These are phyloP conservation scores for Cryptotermes secundus DNA, from an alignment of 1,140 invertebrate genomes.

Conservation along the genomic window DNA sequence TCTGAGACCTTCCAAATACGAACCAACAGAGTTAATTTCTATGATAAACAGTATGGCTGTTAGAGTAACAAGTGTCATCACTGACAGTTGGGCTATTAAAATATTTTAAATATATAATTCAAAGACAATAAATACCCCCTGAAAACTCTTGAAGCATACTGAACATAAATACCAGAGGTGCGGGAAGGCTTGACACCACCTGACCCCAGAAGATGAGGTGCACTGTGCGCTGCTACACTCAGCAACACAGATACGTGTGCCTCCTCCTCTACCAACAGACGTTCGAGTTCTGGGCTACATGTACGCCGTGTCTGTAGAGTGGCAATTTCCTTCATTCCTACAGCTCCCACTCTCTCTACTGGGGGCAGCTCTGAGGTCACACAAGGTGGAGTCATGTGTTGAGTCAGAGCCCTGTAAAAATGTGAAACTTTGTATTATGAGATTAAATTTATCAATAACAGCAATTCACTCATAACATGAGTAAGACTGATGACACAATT, in stretches of 20 bases:
- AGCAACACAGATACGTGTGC: conserved; percentile 24
- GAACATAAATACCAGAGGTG: conserved; percentile 13
- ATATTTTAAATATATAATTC: too few relatives aligned
- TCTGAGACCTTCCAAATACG: too few relatives aligned
- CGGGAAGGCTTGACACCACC: conserved; percentile 22
- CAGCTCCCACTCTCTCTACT: conserved; percentile 5
- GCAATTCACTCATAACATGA: too few relatives aligned
- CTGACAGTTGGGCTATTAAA: too few relatives aligned
- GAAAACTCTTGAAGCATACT: too few relatives aligned
- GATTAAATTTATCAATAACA: too few relatives aligned
- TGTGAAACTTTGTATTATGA: neutral
- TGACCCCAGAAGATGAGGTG: conserved; percentile 25
- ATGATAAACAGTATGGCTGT: too few relatives aligned
- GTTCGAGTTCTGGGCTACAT: neutral
- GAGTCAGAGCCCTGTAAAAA: conserved; percentile 39
- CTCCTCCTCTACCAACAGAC: conserved; percentile 18
- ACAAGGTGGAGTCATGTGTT: conserved; percentile 39
- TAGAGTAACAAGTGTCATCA: too few relatives aligned
- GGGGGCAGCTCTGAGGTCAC: conserved; percentile 22
- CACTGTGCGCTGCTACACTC: conserved; percentile 17
- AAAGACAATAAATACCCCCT: too few relatives aligned
- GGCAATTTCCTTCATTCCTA: neutral
- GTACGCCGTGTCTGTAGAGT: neutral
- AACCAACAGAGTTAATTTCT: too few relatives aligned
- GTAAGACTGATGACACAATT: too few relatives aligned